Evolutionary conservation across 2,888 invertebrate genomes (phyloP), one percentile per base, ranked within the genome.

Genomic region (Hyalella azteca): DNA sequence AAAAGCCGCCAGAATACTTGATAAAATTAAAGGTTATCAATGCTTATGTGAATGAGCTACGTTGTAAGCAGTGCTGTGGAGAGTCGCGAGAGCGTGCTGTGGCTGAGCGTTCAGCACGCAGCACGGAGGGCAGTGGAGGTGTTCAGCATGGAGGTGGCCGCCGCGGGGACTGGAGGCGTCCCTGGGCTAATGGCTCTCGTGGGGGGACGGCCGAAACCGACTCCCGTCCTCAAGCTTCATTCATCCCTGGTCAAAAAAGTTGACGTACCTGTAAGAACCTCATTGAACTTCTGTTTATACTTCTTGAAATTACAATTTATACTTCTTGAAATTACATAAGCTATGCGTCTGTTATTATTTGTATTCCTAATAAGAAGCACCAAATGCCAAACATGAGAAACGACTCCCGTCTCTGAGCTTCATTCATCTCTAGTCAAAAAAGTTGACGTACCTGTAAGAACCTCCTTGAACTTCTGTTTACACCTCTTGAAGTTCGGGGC

Each of bases 91-190:
- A 87, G 86, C 5, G 88, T 88, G 9, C 76, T 89, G 79, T 90
- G 90, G 89, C 85, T 90, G 79, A 88, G 88, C 50, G 90, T 88
- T 41, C 88, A 89, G 54, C 90, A 90, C 86, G 81, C 85, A n/a
- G 87, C 89, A 36, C 89, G 88, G 84, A 88, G 87, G 82, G 89
- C 89, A 3, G 85, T 90, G 54, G 88, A 89, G 81, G 86, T 89
- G 40, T 88, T 90, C 84, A 86, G 89, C 7, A 85, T 88, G 82
- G 90, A 90, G 86, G 87, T 90, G 73, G 90, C 90, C 32, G 88
- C 89, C 54, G 89, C 89, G 77, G 90, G 89, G 13, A 90, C 90
- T 77, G 90, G 90, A 73, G 89, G 89, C 89, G 89, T 89, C 32
- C 90, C 90, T 59, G 90, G 90, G n/a, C 85, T 89, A 75, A 88